Conservation (phyloP, 2,113 vertebrate genomes). For the Etheostoma spectabile region DNA sequence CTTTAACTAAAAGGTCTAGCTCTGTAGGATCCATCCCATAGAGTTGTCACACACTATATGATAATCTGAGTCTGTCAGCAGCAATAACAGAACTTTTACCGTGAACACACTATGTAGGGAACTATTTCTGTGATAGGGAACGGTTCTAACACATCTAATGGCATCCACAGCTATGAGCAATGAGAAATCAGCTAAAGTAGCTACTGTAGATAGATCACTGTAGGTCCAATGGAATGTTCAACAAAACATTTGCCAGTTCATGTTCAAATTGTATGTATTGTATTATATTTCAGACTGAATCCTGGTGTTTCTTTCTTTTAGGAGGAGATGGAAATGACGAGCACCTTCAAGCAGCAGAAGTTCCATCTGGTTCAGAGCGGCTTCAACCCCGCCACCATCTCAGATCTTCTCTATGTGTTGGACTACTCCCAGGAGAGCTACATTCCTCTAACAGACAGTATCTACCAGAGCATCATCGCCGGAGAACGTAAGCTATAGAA, state of each 20-base stretch:
- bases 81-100: no score
- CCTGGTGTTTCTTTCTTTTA: constrained; percentile 57
- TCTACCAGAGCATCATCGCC: constrained; percentile 85
- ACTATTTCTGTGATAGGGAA: no score
- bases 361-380: constrained; percentile 90
- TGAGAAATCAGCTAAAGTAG: background rate
- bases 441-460: constrained; percentile 84
- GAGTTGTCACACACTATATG: no score
- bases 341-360: constrained; percentile 95
- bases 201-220: background rate
- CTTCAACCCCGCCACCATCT: constrained; percentile 87
- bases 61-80: no score
- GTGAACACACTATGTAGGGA: no score
- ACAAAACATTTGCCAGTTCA: background rate
- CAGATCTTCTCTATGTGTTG: constrained; percentile 90
- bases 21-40: no score
- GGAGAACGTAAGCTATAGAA: constrained; percentile 87
- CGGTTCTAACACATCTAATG: no score
- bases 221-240: background rate
- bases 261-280: background rate
- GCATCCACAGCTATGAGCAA: background rate
- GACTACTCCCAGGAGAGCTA: constrained; percentile 88
- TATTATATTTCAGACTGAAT: background rate
- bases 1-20: no score
- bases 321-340: constrained; percentile 92